Conservation (phyloP, 2,797 vertebrate species). For the Coregonus sp. region DNA sequence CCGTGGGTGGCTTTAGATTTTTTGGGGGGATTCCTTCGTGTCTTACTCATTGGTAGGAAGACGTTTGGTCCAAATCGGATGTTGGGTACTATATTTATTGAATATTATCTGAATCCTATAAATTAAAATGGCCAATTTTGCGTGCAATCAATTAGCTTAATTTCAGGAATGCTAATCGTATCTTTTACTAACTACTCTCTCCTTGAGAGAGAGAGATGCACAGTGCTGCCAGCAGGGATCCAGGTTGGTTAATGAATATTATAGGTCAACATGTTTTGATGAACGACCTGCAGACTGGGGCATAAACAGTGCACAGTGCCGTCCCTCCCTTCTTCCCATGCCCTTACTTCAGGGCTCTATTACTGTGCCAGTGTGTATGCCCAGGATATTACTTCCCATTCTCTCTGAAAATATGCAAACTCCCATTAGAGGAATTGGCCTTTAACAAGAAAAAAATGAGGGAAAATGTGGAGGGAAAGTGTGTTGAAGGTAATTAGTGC, state of each 20-base stretch:
- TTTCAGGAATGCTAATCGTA: too few species aligned
- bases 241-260: slow-evolving; percentile 66
- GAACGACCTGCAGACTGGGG: slow-evolving; percentile 54
- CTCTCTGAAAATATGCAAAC: slow-evolving; percentile 44
- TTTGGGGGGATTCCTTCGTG: too few species aligned
- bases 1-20: too few species aligned
- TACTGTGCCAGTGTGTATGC: slow-evolving; percentile 29
- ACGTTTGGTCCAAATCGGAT: too few species aligned
- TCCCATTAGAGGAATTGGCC: slow-evolving; percentile 64
- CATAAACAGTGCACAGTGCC: slow-evolving; percentile 43
- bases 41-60: not conserved
- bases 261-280: slow-evolving; percentile 72
- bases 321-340: slow-evolving; percentile 25
- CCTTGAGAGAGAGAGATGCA: not conserved
- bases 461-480: slow-evolving; percentile 55
- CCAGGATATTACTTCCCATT: slow-evolving; percentile 59
- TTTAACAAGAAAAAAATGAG: slow-evolving; percentile 54
- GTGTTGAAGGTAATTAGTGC: slow-evolving; percentile 66
- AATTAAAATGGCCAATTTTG: too few species aligned
- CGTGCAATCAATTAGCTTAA: too few species aligned
- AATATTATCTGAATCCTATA: too few species aligned
- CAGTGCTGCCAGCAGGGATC: slow-evolving; percentile 40
- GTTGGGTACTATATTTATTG: too few species aligned
- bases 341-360: slow-evolving; percentile 50
- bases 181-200: too few species aligned